Conservation (phyloP, 2,888 invertebrate species). For the Lypha dubia region DNA sequence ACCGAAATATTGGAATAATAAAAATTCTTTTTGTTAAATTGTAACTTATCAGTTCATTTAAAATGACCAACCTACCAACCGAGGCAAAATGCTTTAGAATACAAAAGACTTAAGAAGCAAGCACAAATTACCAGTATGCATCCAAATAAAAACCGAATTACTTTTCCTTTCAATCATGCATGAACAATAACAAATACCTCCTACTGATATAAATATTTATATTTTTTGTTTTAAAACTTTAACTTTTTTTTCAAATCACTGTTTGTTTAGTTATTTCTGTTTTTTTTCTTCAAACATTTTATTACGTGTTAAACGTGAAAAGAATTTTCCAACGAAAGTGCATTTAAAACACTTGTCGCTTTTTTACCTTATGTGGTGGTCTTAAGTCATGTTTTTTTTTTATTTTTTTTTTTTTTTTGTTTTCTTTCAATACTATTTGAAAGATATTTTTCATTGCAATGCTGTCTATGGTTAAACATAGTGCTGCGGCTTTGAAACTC, state of each 20-base stretch:
- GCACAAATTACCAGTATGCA: background rate
- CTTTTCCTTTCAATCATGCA: constrained; percentile 53
- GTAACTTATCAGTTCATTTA: too few species aligned
- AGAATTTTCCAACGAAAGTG: constrained; percentile 73
- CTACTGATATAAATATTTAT: constrained; percentile 34
- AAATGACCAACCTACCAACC: background rate
- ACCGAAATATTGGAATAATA: too few species aligned
- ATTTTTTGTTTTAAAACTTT: constrained; percentile 47
- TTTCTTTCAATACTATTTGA: constrained; percentile 36
- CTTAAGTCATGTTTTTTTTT: constrained; percentile 55
- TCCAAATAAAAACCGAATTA: background rate
- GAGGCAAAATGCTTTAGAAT: background rate
- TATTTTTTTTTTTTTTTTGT: too few species aligned
- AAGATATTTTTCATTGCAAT: constrained; percentile 51
- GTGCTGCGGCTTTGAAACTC: constrained; percentile 42
- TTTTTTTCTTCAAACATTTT: constrained; percentile 52
- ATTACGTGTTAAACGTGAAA: constrained; percentile 68
- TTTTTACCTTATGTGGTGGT: constrained; percentile 56
- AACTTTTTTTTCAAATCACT: constrained; percentile 25
- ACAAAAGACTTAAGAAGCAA: constrained; percentile 53
- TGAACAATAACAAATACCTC: constrained; percentile 7
- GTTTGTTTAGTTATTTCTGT: constrained; percentile 19
- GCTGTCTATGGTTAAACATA: constrained; percentile 50
- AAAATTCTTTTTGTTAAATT: too few species aligned
- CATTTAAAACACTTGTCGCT: constrained; percentile 69